Base-by-base conservation (phyloP, 2,113 vertebrate species). In the Anthoscopus minutus region DNA sequence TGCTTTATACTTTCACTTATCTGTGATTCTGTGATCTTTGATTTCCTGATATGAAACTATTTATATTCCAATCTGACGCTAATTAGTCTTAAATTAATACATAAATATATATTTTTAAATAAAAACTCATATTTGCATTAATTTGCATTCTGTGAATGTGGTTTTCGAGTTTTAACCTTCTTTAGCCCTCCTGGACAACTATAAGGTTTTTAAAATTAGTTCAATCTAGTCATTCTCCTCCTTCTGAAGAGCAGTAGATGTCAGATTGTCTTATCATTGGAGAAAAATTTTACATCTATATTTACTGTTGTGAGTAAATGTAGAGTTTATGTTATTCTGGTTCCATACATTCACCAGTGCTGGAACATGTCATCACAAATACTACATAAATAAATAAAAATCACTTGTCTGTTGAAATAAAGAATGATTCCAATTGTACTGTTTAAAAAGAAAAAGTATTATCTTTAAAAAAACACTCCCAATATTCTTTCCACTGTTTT, bases 401-500 rank as follows among this genome's bases (percentile, higher is more conserved):
- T 47, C 23, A 17, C 23, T 64, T 65, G n/a, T 40, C 28, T 40
- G 10, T 45, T 60, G 10, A 73, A 88, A 72, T 17, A 22, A 80
- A 31, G 17, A 76, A 64, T 81, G 1, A 60, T 56, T 80, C 4
- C 9, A 71, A 31, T 5, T 84, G 27, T 54, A 13, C 45, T 33
- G 5, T 37, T 28, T 45, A 31, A 80, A 57, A 35, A 70, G 25
- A 47, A 62, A 37, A 28, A 48, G 0, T 5, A 40, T 42, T 44
- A 42, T 44, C 2, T 21, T 22, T 45, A 42, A 79, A 69, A 54
- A 33, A 6, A 4, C 8, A 30, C 1, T 1, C 10, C 2, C 2
- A 19, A 60, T 45, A 0, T 38, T 67, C 2, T 51, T 72, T 60
- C 8, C 3, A 77, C 2, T 7, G 2, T 51, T 96, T 53, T 18